phyloP scores from a whole-genome alignment of 2,797 vertebrate species.

The Poeciliopsis infans region DNA sequence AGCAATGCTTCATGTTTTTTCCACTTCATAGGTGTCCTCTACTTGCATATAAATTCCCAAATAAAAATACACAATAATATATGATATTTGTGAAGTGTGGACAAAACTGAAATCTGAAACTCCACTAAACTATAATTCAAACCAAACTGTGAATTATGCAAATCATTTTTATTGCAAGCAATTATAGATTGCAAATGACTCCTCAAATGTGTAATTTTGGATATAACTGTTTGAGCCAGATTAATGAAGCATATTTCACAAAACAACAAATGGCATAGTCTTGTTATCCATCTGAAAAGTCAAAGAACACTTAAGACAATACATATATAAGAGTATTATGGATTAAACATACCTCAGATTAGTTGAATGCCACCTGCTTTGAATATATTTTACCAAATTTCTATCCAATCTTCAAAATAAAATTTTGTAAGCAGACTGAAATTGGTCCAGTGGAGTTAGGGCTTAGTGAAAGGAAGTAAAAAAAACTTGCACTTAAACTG shows the following conservation, averaged over 20 bases:
- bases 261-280: constrained; percentile 22
- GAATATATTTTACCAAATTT: constrained; percentile 14
- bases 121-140: neutral
- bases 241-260: neutral
- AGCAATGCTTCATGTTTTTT: neutral
- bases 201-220: neutral
- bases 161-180: neutral
- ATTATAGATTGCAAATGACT: neutral
- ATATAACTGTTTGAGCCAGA: neutral
- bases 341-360: constrained; percentile 37
- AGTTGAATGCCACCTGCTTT: constrained; percentile 20
- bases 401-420: constrained; percentile 36
- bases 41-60: neutral
- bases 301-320: constrained; percentile 25
- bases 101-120: neutral
- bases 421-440: constrained; percentile 39
- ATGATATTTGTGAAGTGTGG: neutral
- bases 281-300: constrained; percentile 8
- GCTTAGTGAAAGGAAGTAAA: constrained; percentile 52
- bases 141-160: neutral
- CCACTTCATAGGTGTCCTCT: neutral
- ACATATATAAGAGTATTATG: constrained; percentile 2
- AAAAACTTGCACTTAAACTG: constrained; percentile 74
- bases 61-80: neutral
- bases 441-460: constrained; percentile 26